phyloP scores from a whole-genome alignment of 1,140 invertebrate species.

The Streblospio benedicti region DNA sequence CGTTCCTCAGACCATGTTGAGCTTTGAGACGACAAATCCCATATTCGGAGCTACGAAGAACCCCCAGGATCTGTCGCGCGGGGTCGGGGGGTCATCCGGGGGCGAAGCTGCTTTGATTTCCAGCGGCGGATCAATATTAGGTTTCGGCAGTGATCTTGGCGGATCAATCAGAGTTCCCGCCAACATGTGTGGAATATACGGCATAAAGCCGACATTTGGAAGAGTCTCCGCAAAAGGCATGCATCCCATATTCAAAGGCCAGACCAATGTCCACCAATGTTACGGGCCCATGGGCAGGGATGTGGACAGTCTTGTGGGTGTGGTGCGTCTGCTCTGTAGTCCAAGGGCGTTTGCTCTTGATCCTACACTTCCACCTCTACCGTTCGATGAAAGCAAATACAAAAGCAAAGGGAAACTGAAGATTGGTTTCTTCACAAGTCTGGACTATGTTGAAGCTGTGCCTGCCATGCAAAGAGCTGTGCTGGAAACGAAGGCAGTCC shows the following conservation, averaged over 20 bases:
- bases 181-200: conserved; percentile 42
- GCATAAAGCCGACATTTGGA: conserved; percentile 45
- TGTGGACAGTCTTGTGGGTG: conserved; percentile 28
- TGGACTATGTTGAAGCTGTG: conserved; percentile 3
- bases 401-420: conserved; percentile 1
- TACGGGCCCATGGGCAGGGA: conserved; percentile 29
- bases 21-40: conserved; percentile 37
- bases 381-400: conserved; percentile 26
- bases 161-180: conserved; percentile 47
- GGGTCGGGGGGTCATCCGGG: conserved; percentile 45
- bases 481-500: conserved; percentile 1
- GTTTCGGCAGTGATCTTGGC: conserved; percentile 44
- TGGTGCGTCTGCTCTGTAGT: conserved; percentile 25
- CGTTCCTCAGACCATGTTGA: conserved; percentile 36
- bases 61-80: conserved; percentile 32
- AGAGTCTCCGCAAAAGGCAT: too few relatives aligned
- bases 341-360: conserved; percentile 26
- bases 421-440: conserved; percentile 9
- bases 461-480: conserved; percentile 9
- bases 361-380: conserved; percentile 24
- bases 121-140: conserved; percentile 40
- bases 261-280: too few relatives aligned
- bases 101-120: conserved; percentile 44
- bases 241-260: too few relatives aligned
- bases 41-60: conserved; percentile 48